Base-by-base conservation (phyloP, 2,797 vertebrate genomes). In the Poecile montanus region DNA sequence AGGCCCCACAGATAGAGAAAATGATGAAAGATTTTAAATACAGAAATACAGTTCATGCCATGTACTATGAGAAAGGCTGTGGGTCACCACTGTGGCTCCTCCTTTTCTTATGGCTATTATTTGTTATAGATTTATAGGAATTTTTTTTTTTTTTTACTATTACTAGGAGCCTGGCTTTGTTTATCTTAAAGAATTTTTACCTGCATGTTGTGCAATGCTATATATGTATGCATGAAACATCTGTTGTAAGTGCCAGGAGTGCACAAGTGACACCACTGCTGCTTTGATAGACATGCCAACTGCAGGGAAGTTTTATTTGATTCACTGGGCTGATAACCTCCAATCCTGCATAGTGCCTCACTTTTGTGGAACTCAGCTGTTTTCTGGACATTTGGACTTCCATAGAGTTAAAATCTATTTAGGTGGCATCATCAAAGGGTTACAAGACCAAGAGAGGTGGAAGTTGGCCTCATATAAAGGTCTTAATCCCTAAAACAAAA, bases 191-290 rank as follows among this genome's bases (percentile, higher is more conserved):
- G 22, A 66, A n/a, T 68, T 71, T 42, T 86, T n/a, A 67, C 16
- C 19, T 80, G 6, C 15, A 15, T 60, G 12, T 51, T 66, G 19
- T 56, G 48, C 16, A 62, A 6, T 51, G 20, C 5, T 76, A 14
- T 20, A 17, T 1, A 1, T 62, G 20, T 16, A 26, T 1, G 4
- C n/a, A 27, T 77, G 29, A 82, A 78, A 83, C 1, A 1, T 65
- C 42, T 74, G 16, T 54, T 5, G 2, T 68, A 22, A 58, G 16
- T 66, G 10, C 18, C 21, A 68, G 62, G 36, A 76, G 7, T 26
- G 32, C 34, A 65, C 20, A 29, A 51, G 25, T 65, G 44, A 32
- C 44, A 32, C 16, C 3, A 11, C 13, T 61, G 44, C 51, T 82
- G 42, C 21, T 75, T 78, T 53, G 58, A 61, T 8, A 68, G 19